Base-by-base conservation (phyloP, 1,140 invertebrate species). In the Leptopilina boulardi region DNA sequence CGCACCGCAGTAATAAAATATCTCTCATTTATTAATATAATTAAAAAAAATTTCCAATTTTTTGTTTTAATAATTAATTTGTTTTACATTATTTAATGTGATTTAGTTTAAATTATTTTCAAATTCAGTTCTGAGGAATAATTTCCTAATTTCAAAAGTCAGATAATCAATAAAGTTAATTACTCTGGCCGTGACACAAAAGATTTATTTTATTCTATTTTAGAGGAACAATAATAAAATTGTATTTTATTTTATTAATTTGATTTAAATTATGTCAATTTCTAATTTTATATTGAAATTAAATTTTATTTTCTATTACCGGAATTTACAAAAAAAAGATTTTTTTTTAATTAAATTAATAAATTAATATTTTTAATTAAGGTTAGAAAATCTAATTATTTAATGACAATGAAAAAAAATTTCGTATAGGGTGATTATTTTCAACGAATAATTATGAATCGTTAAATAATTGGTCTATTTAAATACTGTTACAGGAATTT, bases 81-180 rank as follows among this genome's bases (percentile, higher is more conserved):
- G n/a, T n/a, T 38, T 1, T 38, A 34, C 30, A 38, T 54, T 54
- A n/a, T n/a, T n/a, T n/a, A n/a, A n/a, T n/a, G n/a, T 21, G 8
- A 6, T 54, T 21, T 19, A 19, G 6, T n/a, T 21, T 2, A 21
- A 19, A 51, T n/a, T n/a, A n/a, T n/a, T n/a, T n/a, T n/a, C n/a
- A n/a, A 51, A 3, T 51, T n/a, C 15, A 5, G 2, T 2, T 51
- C n/a, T 51, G 5, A 15, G n/a, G 6, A 51, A 51, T 15, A 47
- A 8, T 51, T 51, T 51, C n/a, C 47, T 51, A 51, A 51, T 51
- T 30, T 51, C 47, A 51, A n/a, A 47, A 51, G 15, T 51, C 47
- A n/a, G 47, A 51, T 51, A 51, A 51, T 51, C 47, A 51, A 51
- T 51, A 51, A n/a, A 51, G 1, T 51, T 51, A 51, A 51, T 51